Evolutionary conservation across 1,140 invertebrate genomes (phyloP).

Genomic region (Megathymus violae): DNA sequence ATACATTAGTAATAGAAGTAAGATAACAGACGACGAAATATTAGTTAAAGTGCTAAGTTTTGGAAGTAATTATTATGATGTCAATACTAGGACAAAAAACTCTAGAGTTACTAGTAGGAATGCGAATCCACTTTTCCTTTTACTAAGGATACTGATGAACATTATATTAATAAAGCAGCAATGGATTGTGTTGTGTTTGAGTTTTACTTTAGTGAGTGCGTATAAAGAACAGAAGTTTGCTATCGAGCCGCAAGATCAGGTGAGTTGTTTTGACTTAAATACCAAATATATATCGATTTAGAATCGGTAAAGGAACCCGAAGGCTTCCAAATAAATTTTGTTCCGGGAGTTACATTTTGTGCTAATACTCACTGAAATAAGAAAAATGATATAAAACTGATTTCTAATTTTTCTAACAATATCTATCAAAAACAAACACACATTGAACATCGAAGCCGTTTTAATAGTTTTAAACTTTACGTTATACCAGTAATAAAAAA

Average conservation of each 20-base stretch:
- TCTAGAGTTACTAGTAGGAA: constrained; percentile 63
- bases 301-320: too few relatives aligned
- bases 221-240: constrained; percentile 70
- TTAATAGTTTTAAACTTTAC: too few relatives aligned
- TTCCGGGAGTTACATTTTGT: too few relatives aligned
- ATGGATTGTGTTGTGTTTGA: constrained; percentile 51
- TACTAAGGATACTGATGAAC: constrained; percentile 59
- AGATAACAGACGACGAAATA: constrained; percentile 38
- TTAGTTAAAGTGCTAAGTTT: constrained; percentile 1
- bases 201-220: constrained; percentile 52
- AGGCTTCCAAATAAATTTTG: too few relatives aligned
- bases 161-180: constrained; percentile 40
- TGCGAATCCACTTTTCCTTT: constrained; percentile 68
- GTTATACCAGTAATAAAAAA: too few relatives aligned
- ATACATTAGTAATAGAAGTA: constrained; percentile 27
- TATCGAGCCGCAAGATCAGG: constrained; percentile 76
- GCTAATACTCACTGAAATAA: too few relatives aligned
- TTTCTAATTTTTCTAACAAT: too few relatives aligned
- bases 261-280: constrained; percentile 43
- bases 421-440: too few relatives aligned
- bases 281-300: too few relatives aligned
- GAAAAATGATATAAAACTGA: too few relatives aligned
- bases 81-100: constrained; percentile 30
- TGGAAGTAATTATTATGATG: constrained; percentile 14
- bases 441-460: too few relatives aligned